Percentiles rank a stretch among this genome's conserved stretches.
Conservation (phyloP, 1,140 invertebrate species). For the Cardiocondyla obscurior region DNA sequence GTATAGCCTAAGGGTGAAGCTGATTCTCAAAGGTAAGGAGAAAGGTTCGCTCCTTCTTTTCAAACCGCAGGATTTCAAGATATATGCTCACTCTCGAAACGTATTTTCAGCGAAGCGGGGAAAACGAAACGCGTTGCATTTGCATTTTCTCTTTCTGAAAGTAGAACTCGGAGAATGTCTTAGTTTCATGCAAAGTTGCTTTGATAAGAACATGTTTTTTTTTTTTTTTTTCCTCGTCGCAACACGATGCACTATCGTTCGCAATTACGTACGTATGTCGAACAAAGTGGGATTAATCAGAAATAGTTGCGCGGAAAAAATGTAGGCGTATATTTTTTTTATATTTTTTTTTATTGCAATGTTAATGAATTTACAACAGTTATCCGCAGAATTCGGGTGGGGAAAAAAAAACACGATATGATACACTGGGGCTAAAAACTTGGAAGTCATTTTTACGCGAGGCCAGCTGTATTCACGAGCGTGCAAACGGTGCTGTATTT, state of each 20-base stretch:
- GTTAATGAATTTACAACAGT: constrained; percentile 2
- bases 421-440: not conserved
- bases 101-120: constrained; percentile 52
- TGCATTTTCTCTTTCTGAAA: not conserved
- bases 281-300: not conserved
- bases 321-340: not conserved
- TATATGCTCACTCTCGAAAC: constrained; percentile 30
- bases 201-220: not conserved
- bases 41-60: constrained; percentile 17
- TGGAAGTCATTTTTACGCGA: constrained; percentile 16
- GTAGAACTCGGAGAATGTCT: not conserved
- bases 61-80: constrained; percentile 40
- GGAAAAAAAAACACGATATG: not conserved
- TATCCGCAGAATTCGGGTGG: not conserved
- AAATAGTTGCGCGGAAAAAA: not conserved
- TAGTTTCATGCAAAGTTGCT: not conserved
- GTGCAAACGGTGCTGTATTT: constrained; percentile 20
- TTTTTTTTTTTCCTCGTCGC: not conserved
- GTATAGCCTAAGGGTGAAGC: constrained; percentile 27
- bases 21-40: constrained; percentile 57
- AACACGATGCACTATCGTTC: not conserved
- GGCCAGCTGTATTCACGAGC: not conserved
- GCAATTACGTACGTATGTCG: not conserved
- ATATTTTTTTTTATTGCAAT: too few species aligned
- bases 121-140: constrained; percentile 14